Evolutionary conservation across 1,140 invertebrate species (phyloP), one percentile per base, ranked within the genome.

Genomic region (Meloidogyne hapla): DNA sequence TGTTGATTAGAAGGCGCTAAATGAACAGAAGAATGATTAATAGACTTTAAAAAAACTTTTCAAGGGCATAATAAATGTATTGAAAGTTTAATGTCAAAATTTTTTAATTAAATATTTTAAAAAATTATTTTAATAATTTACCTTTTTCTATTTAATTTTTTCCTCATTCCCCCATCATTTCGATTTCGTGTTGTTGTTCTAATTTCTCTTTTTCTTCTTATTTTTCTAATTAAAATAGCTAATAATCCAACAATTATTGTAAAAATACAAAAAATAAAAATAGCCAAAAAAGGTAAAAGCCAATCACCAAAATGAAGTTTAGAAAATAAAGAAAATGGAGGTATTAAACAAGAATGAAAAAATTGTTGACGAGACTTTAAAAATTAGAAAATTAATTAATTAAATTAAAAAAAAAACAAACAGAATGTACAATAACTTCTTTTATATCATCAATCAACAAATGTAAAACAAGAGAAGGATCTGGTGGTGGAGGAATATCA

Each of bases 391-490:
- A 33, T 33, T 33, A 33, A 33, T 33, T 33, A 33, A 33, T 6
- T 6, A 33, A 6, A 33, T 33, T 33, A 6, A 33, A 6, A 6
- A 6, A 33, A 33, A 33, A 33, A 33, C 9, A 6, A 33, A 33
- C 33, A 6, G 33, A 33, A 33, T 33, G 61, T 75, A 28, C n/a
- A n/a, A n/a, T n/a, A n/a, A n/a, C 9, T 38, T 75, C 25, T 18
- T 45, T 33, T 33, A 62, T 33, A 25, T 75, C 74, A n/a, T 75
- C 69, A 23, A 48, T 69, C 23, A 75, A 45, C 38, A 75, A 25
- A 73, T 75, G 74, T 48, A 67, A 75, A 62, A 75, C 45, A 15
- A 75, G 38, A 25, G 74, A 75, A 23, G 74, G 74, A 48, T 75
- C 74, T 48, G 74, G 74, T 21, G 69, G 74, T 38, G 74, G 74